phyloP scores from a whole-genome alignment of 2,888 invertebrate genomes.

The Sarcophaga caerulescens region DNA sequence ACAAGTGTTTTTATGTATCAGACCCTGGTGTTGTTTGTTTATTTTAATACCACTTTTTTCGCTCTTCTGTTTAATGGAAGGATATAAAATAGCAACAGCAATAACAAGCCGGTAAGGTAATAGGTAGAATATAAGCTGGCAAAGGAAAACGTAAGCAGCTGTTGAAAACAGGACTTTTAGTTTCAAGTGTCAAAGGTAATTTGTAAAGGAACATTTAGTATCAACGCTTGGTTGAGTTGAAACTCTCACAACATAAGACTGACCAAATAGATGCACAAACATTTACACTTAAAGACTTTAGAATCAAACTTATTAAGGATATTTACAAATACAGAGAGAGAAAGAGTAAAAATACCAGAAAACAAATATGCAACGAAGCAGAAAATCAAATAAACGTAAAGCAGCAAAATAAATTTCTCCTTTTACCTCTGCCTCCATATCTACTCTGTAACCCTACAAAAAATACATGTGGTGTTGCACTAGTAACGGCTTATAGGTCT shows the following conservation, averaged over 20 bases:
- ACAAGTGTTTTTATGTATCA: constrained; percentile 35
- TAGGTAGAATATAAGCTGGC: not conserved
- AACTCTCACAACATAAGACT: not conserved
- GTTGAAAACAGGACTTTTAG: constrained; percentile 42
- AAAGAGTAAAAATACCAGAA: constrained; percentile 8
- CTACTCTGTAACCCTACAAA: not conserved
- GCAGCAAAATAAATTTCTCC: not conserved
- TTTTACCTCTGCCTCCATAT: not conserved
- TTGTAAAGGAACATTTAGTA: constrained; percentile 30
- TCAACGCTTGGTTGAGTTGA: not conserved
- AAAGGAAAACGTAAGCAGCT: constrained; percentile 51
- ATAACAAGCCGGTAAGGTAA: not conserved
- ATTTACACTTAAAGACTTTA: constrained; percentile 13
- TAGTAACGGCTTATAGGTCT: constrained; percentile 37
- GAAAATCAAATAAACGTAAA: constrained; percentile 64
- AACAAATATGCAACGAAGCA: constrained; percentile 54
- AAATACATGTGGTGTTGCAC: not conserved
- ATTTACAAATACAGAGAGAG: not conserved
- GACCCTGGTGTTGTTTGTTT: not conserved
- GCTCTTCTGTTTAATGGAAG: constrained; percentile 8
- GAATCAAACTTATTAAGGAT: constrained; percentile 41
- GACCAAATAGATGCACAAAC: not conserved
- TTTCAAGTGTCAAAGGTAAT: constrained; percentile 35
- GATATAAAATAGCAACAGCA: constrained; percentile 32
- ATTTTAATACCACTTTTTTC: not conserved